These are phyloP conservation scores for Alsophila aescularia DNA, from an alignment of 2,888 invertebrate species.

Conservation along the genomic window DNA sequence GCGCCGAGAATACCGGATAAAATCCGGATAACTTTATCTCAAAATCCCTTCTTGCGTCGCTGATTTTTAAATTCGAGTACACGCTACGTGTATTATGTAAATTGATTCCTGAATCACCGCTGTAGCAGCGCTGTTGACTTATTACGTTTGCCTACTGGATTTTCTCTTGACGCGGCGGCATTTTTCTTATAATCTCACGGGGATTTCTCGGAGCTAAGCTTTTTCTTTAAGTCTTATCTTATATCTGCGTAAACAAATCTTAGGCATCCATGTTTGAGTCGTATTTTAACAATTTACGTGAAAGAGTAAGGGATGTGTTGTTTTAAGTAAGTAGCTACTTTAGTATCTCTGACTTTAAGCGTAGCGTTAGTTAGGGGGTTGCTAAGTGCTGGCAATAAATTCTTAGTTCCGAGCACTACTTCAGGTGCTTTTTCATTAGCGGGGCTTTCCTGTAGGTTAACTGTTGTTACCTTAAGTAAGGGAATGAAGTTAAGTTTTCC, in stretches of 20 bases:
- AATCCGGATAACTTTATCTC: conserved; percentile 65
- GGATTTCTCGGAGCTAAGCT: conserved; percentile 33
- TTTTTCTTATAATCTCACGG: conserved; percentile 40
- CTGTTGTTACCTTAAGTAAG: conserved; percentile 38
- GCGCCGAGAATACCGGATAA: conserved; percentile 52
- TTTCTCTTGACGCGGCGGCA: conserved; percentile 34
- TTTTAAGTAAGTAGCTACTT: conserved; percentile 39
- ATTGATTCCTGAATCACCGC: conserved; percentile 60
- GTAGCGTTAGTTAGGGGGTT: conserved; percentile 58
- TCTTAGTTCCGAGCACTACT: conserved; percentile 61
- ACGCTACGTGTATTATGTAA: conserved; percentile 65
- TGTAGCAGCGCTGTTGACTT: conserved; percentile 42
- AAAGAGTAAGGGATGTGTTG: conserved; percentile 23
- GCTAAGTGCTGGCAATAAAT: conserved; percentile 77
- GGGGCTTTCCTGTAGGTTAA: conserved; percentile 54
- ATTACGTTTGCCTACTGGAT: conserved; percentile 44
- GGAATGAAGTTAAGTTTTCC: conserved; percentile 33
- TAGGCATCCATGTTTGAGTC: conserved; percentile 18
- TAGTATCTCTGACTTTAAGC: conserved; percentile 48
- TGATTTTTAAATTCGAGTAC: conserved; percentile 69
- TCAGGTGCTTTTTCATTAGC: conserved; percentile 73
- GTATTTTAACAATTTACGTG: conserved; percentile 16
- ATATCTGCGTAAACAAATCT: conserved; percentile 20
- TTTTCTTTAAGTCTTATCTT: conserved; percentile 24
- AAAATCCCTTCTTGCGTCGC: conserved; percentile 58